A percentile compares a stretch with the other conserved stretches of the same genome.
These are phyloP conservation scores for Chrysocyon brachyurus DNA, from an alignment of 2,797 vertebrate species.

Conservation along the genomic window DNA sequence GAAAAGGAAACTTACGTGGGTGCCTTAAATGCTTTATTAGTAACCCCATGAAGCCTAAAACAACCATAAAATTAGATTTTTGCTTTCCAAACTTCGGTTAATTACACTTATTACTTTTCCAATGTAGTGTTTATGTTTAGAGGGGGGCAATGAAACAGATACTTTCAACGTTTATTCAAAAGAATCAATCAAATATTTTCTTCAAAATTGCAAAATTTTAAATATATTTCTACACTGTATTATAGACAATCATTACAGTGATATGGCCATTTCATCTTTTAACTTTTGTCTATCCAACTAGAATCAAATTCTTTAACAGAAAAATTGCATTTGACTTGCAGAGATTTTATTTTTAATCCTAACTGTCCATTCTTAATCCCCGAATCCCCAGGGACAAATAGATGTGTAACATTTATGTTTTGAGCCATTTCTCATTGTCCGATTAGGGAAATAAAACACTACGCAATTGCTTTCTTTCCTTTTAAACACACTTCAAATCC, in stretches of 20 bases:
- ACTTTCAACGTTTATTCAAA: background rate
- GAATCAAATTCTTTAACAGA: background rate
- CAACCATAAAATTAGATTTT: background rate
- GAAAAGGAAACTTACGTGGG: background rate
- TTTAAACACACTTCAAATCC: conserved; percentile 61
- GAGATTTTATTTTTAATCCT: background rate
- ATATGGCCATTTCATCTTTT: background rate
- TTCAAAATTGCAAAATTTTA: background rate
- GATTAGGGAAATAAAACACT: conserved; percentile 59
- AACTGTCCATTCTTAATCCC: background rate
- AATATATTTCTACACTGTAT: background rate
- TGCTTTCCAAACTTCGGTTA: background rate
- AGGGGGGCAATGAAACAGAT: background rate
- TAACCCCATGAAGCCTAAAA: background rate
- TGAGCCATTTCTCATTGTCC: conserved; percentile 39
- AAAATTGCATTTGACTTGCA: background rate
- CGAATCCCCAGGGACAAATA: background rate
- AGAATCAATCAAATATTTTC: background rate
- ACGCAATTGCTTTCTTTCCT: conserved; percentile 40
- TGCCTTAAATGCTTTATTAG: background rate
- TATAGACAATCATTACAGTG: background rate
- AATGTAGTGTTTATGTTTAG: background rate
- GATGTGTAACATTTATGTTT: background rate
- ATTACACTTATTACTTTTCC: background rate
- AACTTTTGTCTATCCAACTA: background rate